A percentile compares a stretch with the other conserved stretches of the same genome.
phyloP scores from a whole-genome alignment of 2,888 invertebrate genomes.

The Drosophila testacea region DNA sequence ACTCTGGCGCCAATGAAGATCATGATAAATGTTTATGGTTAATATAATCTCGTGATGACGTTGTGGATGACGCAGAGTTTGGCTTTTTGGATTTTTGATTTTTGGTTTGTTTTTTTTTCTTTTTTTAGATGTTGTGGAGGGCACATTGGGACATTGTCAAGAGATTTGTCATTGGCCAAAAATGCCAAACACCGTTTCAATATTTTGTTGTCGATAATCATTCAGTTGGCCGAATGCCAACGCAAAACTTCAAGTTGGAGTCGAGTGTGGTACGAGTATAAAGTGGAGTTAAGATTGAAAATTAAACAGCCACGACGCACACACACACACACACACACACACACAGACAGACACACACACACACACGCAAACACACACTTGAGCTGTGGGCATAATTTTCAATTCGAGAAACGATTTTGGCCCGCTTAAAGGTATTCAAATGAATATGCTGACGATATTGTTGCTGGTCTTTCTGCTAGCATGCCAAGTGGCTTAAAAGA shows the following conservation, averaged over 20 bases:
- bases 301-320: constrained; percentile 22
- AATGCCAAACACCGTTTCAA: constrained; percentile 28
- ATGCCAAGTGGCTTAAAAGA: constrained; percentile 68
- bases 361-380: constrained; percentile 13
- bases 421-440: constrained; percentile 64
- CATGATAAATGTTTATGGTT: constrained; percentile 54
- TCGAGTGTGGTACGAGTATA: constrained; percentile 23
- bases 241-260: constrained; percentile 40
- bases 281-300: constrained; percentile 50
- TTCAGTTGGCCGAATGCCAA: constrained; percentile 44
- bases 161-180: constrained; percentile 72
- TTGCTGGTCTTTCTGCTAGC: constrained; percentile 43
- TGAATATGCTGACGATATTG: constrained; percentile 49
- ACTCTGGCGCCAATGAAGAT: constrained; percentile 53
- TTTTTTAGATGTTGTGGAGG: constrained; percentile 9
- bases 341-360: constrained; percentile 25
- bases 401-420: constrained; percentile 62
- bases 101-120: background rate
- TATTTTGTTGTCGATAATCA: constrained; percentile 32
- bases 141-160: constrained; percentile 48
- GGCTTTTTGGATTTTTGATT: background rate
- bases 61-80: constrained; percentile 47
- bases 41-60: constrained; percentile 49
- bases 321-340: constrained; percentile 28
- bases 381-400: constrained; percentile 51